Base-by-base conservation (phyloP, 2,113 vertebrate species). In the Talpa occidentalis region DNA sequence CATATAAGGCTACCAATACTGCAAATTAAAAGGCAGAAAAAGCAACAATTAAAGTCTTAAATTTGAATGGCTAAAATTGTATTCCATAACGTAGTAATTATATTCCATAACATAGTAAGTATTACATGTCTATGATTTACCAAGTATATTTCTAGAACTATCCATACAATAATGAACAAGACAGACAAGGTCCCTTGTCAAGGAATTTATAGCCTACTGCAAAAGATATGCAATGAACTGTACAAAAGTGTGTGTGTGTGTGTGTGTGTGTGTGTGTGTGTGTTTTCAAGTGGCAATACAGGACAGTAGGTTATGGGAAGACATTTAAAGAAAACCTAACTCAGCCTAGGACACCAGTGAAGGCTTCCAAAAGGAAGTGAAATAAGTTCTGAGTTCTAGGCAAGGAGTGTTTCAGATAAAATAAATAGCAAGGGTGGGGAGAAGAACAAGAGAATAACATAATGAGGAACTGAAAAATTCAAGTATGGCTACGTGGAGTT, bases 1-100 rank as follows among this genome's bases (percentile, higher is more conserved):
- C 99, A 93, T 99, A 99, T 85, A 99, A 98, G 93, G 99, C 98
- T 96, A 99, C 99, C 98, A 99, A 97, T 94, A 99, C 99, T 99
- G 98, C 83, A 98, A 98, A 97, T 89, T 70, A 85, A 94, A 98
- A 97, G 82, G 64, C 54, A 97, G 67, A 94, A 97, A 35, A 95
- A 96, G 88, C 86, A 97, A 96, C 88, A 96, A 85, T 96, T 95
- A 96, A 96, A 97, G 88, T 92, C 91, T 92, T 87, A 83, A 11
- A 42, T 76, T n/a, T 11, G 70, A 44, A 67, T 24, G 74, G 73
- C 85, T 44, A 30, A 93, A 88, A 88, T 88, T 81, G 77, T 77
- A 85, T 54, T 94, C 49, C 67, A 37, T 73, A 97, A 54, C 47
- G 82, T 35, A 81, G 52, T n/a, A 88, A 88, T 88, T 81, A 81